Evolutionary conservation across 2,888 invertebrate species (phyloP), one percentile per base, ranked within the genome.

Genomic region (Lochmaea crataegi): DNA sequence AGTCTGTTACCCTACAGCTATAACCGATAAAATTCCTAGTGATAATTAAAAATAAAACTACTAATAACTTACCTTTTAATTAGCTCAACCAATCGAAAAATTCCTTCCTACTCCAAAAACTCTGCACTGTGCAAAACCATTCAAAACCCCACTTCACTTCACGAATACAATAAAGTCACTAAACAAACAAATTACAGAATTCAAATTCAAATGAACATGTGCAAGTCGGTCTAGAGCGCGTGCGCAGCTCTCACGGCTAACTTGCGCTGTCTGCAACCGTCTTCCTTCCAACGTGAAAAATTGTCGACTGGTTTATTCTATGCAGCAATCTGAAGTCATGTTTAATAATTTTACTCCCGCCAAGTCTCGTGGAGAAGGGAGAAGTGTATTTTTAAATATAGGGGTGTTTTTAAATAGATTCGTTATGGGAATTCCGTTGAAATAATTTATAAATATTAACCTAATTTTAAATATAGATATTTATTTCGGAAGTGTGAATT

Each of bases 211-310:
- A 16, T 48, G 57, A 71, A 65, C 68, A 72, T 68, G 72, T 72
- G 72, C 72, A 42, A 60, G 32, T 68, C 65, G 51, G 56, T 64
- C 65, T 72, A 58, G 41, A 65, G 68, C 72, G 72, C 72, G 57
- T 64, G 68, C 65, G 68, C 48, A 12, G 22, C 65, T 65, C 65
- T 65, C 65, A 65, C 65, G 57, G 32, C 64, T 58, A 58, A 65
- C 58, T 58, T 65, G 65, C 71, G 26, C 72, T 22, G 45, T 12
- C 51, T 48, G 53, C 42, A 61, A 61, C 57, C 65, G 51, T 66
- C 51, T 63, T 48, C 16, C n/a, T 51, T 1, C 16, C 10, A 18
- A 53, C 53, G 18, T 18, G 2, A 16, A 53, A 10, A 16, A 53
- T 10, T 7, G n/a, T 51, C 5, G 16, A 61, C 61, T 61, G 16